These are phyloP conservation scores for Dione juno DNA, from an alignment of 2,888 invertebrate species.

Conservation along the genomic window DNA sequence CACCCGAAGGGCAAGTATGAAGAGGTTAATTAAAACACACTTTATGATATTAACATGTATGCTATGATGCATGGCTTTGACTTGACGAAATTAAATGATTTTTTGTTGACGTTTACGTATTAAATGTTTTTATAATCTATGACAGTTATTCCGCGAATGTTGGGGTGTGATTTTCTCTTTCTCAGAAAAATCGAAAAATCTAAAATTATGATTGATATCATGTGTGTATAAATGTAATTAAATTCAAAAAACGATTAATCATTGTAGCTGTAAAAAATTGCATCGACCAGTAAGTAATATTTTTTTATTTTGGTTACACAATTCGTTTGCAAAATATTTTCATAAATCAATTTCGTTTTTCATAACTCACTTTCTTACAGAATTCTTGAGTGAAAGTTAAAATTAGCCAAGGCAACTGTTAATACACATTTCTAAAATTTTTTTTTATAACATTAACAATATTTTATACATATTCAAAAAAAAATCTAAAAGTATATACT, in stretches of 20 bases:
- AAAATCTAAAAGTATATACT: no score
- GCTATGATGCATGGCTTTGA: no score
- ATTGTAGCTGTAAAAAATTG: slow-evolving; percentile 5
- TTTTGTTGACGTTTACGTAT: not conserved
- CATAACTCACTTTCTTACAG: not conserved
- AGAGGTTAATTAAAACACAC: no score
- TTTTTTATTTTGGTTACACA: slow-evolving; percentile 14
- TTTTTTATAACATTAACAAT: no score
- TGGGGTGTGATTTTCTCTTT: slow-evolving; percentile 22
- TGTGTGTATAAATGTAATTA: not conserved
- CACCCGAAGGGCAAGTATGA: no score
- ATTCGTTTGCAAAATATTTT: slow-evolving; percentile 7
- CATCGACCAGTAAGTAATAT: slow-evolving; percentile 23
- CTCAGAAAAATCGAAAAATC: not conserved
- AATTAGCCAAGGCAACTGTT: not conserved
- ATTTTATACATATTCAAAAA: no score
- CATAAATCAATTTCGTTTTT: not conserved
- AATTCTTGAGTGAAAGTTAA: not conserved
- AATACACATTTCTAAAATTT: not conserved
- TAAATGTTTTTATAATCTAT: slow-evolving; percentile 14
- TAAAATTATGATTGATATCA: slow-evolving; percentile 4
- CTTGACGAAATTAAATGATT: not conserved
- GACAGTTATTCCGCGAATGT: slow-evolving; percentile 23
- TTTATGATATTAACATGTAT: no score
- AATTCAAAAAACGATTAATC: not conserved